These are phyloP conservation scores for Galagoides demidoff DNA, from an alignment of 2,797 vertebrate species.

Conservation along the genomic window DNA sequence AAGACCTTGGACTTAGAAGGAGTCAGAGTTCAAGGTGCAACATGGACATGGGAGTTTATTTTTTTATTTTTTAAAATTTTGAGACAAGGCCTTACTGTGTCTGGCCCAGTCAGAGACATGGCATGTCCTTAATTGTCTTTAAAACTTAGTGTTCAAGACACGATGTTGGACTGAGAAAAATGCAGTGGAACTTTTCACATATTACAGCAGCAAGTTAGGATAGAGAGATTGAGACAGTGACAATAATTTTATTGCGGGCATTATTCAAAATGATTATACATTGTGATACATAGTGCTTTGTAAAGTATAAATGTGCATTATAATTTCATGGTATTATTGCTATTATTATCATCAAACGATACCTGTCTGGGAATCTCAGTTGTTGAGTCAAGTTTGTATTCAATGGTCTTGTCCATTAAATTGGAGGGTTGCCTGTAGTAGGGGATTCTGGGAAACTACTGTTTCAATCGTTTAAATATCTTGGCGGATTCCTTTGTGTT, in stretches of 20 bases:
- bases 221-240: not conserved
- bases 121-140: not conserved
- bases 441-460: not conserved
- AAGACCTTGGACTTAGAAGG: not conserved
- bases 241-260: not conserved
- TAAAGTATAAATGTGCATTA: not conserved
- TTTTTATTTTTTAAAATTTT: not conserved
- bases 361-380: not conserved
- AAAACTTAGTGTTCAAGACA: not conserved
- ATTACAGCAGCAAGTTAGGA: not conserved
- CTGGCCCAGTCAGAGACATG: not conserved
- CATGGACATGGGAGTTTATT: not conserved
- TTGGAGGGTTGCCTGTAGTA: not conserved
- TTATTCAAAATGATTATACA: conserved; percentile 39
- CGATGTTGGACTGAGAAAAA: not conserved
- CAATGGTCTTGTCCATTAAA: not conserved
- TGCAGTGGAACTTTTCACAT: not conserved
- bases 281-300: not conserved
- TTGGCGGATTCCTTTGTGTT: not conserved
- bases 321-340: not conserved
- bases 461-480: not conserved
- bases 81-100: not conserved
- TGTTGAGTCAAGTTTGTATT: not conserved
- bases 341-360: not conserved
- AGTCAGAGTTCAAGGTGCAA: not conserved